These are phyloP conservation scores for Centropus unirufus DNA, from an alignment of 2,113 vertebrate species.

Conservation along the genomic window DNA sequence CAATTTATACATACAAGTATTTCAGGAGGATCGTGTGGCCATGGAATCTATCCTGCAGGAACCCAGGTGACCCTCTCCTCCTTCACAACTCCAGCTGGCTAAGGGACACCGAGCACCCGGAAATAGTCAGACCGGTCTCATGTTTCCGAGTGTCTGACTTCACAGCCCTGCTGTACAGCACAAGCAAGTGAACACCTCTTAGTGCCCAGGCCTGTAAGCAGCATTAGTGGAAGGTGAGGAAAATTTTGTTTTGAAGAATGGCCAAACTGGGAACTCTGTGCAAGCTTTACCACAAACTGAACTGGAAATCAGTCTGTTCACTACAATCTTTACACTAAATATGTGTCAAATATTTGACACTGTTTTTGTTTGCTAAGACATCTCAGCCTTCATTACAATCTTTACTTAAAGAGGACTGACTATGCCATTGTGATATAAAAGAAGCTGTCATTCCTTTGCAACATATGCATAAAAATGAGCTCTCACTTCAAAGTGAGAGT, in stretches of 20 bases:
- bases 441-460: neutral
- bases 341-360: neutral
- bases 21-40: neutral
- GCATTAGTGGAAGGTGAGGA: neutral
- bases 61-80: neutral
- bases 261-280: neutral
- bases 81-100: neutral
- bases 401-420: neutral
- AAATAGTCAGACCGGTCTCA: neutral
- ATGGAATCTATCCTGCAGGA: neutral
- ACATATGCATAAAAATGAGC: neutral
- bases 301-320: fast-evolving
- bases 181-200: fast-evolving
- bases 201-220: too few species aligned
- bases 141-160: neutral
- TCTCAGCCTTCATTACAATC: neutral
- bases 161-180: fast-evolving
- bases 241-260: neutral
- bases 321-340: neutral
- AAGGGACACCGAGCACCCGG: neutral
- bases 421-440: neutral
- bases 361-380: neutral
- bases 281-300: neutral
- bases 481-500: neutral
- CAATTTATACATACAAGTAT: neutral